phyloP scores from a whole-genome alignment of 2,113 vertebrate genomes.

The Tenebrosternarchus preto region DNA sequence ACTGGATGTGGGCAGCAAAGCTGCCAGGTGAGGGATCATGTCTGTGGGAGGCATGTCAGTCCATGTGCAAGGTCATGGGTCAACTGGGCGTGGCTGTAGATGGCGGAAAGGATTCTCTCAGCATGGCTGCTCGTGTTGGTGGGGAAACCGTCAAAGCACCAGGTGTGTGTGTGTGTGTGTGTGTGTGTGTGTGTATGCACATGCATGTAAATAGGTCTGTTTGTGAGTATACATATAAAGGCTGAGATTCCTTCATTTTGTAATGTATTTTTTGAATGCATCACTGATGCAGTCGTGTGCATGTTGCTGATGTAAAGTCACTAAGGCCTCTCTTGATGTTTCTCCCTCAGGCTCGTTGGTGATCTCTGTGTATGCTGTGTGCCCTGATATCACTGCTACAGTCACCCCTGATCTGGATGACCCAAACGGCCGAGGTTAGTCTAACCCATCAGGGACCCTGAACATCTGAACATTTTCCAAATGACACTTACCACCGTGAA shows the following conservation, averaged over 20 bases:
- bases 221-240: no score
- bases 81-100: constrained; percentile 86
- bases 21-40: constrained; percentile 83
- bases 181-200: not conserved
- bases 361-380: constrained; percentile 88
- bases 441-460: constrained; percentile 24
- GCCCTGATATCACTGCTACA: constrained; percentile 88
- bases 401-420: constrained; percentile 90
- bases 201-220: not conserved
- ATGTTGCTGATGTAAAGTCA: not conserved
- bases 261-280: no score
- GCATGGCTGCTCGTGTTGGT: constrained; percentile 89
- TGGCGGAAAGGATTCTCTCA: constrained; percentile 91
- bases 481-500: not conserved
- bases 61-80: constrained; percentile 85
- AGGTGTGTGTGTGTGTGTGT: constrained; percentile 66
- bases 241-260: no score
- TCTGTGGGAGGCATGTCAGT: constrained; percentile 83
- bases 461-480: not conserved
- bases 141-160: constrained; percentile 84
- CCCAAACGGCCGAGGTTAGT: constrained; percentile 79
- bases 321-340: not conserved
- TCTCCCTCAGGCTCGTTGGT: constrained; percentile 81
- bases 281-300: not conserved
- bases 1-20: constrained; percentile 96